phyloP scores from a whole-genome alignment of 2,888 invertebrate species.

The Therioaphis trifolii region DNA sequence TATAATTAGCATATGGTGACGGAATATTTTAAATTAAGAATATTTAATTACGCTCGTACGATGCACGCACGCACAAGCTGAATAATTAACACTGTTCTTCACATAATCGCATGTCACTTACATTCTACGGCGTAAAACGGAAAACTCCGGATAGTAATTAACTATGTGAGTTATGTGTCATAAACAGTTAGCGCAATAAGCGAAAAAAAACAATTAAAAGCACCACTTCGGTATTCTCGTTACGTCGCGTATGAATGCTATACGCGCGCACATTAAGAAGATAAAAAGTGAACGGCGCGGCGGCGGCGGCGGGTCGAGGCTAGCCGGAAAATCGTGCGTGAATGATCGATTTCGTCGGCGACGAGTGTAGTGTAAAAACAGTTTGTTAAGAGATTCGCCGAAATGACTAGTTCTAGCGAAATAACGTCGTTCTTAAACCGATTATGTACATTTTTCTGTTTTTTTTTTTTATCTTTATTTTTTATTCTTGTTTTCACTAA shows the following conservation, averaged over 20 bases:
- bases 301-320: too few relatives aligned
- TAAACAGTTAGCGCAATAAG: background rate
- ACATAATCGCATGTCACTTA: constrained; percentile 26
- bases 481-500: too few relatives aligned
- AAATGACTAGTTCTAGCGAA: background rate
- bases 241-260: background rate
- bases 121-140: constrained; percentile 7
- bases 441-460: background rate
- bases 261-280: background rate
- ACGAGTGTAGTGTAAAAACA: too few relatives aligned
- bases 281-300: background rate
- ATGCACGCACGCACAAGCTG: too few relatives aligned
- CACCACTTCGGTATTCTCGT: background rate
- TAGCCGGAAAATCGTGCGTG: too few relatives aligned
- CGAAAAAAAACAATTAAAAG: constrained; percentile 13
- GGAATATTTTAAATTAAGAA: constrained; percentile 21
- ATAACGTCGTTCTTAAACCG: background rate
- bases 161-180: constrained; percentile 6
- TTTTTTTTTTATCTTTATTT: too few relatives aligned
- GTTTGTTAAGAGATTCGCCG: too few relatives aligned
- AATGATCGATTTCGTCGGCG: too few relatives aligned
- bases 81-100: constrained; percentile 1
- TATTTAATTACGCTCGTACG: background rate
- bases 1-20: too few relatives aligned
- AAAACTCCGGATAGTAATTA: constrained; percentile 5